Base-by-base conservation (phyloP, 2,888 invertebrate genomes). In the Drosophila formosana region DNA sequence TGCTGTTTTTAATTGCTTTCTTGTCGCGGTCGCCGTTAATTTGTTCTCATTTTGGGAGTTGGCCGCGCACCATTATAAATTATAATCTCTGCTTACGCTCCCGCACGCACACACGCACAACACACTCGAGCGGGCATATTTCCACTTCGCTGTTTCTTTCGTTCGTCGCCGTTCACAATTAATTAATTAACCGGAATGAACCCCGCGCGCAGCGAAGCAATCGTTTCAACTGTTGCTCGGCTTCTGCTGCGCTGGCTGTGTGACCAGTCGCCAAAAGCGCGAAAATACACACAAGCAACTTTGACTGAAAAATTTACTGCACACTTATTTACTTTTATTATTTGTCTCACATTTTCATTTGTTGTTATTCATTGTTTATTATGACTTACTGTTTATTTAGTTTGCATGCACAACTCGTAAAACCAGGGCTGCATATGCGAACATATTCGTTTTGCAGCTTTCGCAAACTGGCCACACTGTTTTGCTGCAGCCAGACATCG, bases 21-120 rank as follows among this genome's bases (percentile, higher is more conserved):
- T 73, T 64, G 64, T 63, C 43, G 51, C 52, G 61, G 63, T 50
- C 34, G 63, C 47, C 30, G 13, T 68, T 43, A 51, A 66, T 69
- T 69, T 57, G 56, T 80, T 85, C 80, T 83, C 78, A 76, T 77
- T 90, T 86, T 82, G 89, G 90, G 90, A 89, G 90, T 89, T 89
- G 90, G 75, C 85, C 80, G 79, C 61, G 62, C 64, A 37, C 37
- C 11, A 37, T 37, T n/a, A 37, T 37, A 37, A 37, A 37, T 37
- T n/a, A 72, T 71, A 76, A 77, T 76, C 75, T 74, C 64, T 72
- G 68, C 75, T 82, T 79, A 80, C 89, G 75, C 76, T 78, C 73
- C 69, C 75, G 63, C 77, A 77, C 72, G 66, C 74, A 49, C 68
- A 78, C 76, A 62, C 13, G 43, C 60, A 49, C 51, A 67, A 49